These are phyloP conservation scores for Linepithema humile DNA, from an alignment of 1,140 invertebrate species.

Conservation along the genomic window DNA sequence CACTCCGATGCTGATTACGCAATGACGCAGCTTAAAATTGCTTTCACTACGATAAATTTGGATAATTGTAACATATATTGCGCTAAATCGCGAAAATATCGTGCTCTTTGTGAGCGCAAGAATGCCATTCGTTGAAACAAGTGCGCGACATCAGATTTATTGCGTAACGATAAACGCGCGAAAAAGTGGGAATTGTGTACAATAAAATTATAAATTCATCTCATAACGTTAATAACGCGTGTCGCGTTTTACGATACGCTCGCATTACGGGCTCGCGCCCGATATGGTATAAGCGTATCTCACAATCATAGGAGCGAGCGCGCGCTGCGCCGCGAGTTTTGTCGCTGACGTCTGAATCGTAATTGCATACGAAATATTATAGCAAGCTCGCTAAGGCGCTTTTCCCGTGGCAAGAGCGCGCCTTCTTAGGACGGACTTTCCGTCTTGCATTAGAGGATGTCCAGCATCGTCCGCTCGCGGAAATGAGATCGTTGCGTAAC, in stretches of 20 bases:
- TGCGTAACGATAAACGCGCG: conserved; percentile 38
- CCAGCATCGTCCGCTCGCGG: conserved; percentile 43
- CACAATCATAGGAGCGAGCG: conserved; percentile 48
- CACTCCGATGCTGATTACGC: too few species aligned
- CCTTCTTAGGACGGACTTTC: conserved; percentile 52
- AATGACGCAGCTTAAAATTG: too few species aligned
- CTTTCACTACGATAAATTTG: too few species aligned
- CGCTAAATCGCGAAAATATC: too few species aligned
- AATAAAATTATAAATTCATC: conserved; percentile 64
- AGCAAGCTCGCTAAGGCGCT: background rate
- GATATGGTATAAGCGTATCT: conserved; percentile 65
- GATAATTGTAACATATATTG: too few species aligned
- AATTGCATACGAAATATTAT: conserved; percentile 67
- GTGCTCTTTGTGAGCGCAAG: background rate
- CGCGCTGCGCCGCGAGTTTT: conserved; percentile 41
- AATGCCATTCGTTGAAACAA: background rate
- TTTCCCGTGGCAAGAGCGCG: background rate
- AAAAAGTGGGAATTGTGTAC: background rate
- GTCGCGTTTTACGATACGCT: conserved; percentile 42
- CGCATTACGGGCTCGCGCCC: conserved; percentile 49
- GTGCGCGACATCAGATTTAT: background rate
- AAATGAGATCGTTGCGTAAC: conserved; percentile 64
- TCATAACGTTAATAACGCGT: conserved; percentile 47
- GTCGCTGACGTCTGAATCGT: conserved; percentile 70
- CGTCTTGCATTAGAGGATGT: conserved; percentile 60